phyloP scores from a whole-genome alignment of 2,113 vertebrate genomes.

The Mormyrus lacerda region DNA sequence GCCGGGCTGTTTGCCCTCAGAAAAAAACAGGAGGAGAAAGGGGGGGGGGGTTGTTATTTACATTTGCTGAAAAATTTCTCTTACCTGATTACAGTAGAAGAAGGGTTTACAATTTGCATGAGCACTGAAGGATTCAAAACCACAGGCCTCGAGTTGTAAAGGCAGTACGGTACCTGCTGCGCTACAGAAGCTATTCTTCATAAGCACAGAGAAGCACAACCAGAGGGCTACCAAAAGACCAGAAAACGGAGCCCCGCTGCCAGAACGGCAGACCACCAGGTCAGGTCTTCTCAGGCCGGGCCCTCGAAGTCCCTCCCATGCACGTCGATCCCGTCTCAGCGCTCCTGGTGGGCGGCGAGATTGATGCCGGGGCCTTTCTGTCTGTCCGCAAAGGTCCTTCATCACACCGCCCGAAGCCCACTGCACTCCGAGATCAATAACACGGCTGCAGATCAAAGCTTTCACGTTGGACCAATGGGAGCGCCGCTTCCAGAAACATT shows the following conservation, averaged over 20 bases:
- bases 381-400: not conserved
- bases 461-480: conserved; percentile 1
- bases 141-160: not conserved
- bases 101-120: not conserved
- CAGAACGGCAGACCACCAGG: not conserved
- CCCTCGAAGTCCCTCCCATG: not conserved
- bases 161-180: not conserved
- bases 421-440: conserved; percentile 46
- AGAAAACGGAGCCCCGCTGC: not conserved
- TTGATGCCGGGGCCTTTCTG: conserved; percentile 13
- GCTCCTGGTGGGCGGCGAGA: not conserved
- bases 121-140: not conserved
- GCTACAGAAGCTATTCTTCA: not conserved
- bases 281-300: not conserved
- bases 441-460: conserved; percentile 53
- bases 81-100: not conserved
- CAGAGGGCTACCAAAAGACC: not conserved
- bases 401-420: not conserved
- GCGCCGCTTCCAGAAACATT: not conserved
- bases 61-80: not conserved
- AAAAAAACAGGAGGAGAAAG: not conserved
- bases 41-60: not conserved
- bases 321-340: conserved; percentile 1
- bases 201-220: not conserved
- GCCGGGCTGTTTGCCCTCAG: not conserved